A percentile compares a stretch with the other conserved stretches of the same genome.
Conservation (phyloP, 2,797 vertebrate genomes). For the Loris lydekkerianus region DNA sequence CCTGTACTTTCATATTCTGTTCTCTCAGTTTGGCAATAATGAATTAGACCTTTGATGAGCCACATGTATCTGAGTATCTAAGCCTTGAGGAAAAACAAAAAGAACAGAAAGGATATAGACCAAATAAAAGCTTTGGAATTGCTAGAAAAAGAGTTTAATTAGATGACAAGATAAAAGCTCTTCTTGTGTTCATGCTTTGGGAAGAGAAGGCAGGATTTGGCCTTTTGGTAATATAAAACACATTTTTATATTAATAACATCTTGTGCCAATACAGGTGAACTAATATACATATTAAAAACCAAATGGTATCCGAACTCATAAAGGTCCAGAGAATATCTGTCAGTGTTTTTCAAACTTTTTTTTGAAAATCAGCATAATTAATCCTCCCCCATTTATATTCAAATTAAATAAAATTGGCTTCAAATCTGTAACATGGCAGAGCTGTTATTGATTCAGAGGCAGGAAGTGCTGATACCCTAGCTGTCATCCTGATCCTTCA, state of each 20-base stretch:
- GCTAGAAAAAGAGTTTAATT: background rate
- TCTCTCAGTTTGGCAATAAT: conserved; percentile 27
- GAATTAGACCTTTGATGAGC: background rate
- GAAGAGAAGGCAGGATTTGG: conserved; percentile 1
- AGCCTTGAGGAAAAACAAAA: background rate
- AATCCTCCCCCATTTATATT: background rate
- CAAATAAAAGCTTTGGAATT: conserved; percentile 18
- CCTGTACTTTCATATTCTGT: background rate
- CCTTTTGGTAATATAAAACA: background rate
- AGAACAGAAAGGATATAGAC: background rate
- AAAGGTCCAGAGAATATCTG: background rate
- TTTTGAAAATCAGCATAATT: background rate
- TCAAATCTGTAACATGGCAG: background rate
- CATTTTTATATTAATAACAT: conserved; percentile 48
- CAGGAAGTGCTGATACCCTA: background rate
- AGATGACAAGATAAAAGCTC: background rate
- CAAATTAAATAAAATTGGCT: conserved; percentile 42
- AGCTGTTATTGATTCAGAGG: background rate
- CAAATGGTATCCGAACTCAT: background rate
- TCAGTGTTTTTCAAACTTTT: conserved; percentile 13
- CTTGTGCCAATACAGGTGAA: background rate
- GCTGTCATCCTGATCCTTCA: background rate
- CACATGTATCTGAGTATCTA: conserved; percentile 43
- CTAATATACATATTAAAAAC: conserved; percentile 27
- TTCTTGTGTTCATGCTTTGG: background rate